These are phyloP conservation scores for Anolis sagrei DNA, from an alignment of 2,113 vertebrate species.

Conservation along the genomic window DNA sequence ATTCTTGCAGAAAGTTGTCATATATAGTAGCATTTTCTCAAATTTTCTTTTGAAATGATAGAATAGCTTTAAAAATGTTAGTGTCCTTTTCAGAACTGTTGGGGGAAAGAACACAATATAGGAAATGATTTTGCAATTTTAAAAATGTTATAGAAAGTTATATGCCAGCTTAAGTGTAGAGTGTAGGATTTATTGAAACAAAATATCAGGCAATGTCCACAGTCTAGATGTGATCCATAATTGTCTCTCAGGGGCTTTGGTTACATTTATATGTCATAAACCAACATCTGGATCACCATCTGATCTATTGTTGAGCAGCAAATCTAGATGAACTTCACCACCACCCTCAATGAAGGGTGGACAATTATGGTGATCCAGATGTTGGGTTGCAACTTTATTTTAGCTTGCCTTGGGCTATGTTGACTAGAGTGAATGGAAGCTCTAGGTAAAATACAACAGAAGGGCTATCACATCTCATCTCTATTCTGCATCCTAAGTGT, in stretches of 20 bases:
- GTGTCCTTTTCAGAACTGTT: neutral
- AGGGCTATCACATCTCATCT: too few species aligned
- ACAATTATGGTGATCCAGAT: too few species aligned
- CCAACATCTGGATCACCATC: neutral
- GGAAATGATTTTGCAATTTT: neutral
- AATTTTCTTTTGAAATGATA: too few species aligned
- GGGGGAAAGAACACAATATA: neutral
- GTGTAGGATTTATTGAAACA: neutral
- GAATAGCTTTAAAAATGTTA: too few species aligned
- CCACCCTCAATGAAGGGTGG: neutral
- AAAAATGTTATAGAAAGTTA: neutral
- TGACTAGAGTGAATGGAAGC: too few species aligned
- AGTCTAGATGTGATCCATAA: neutral
- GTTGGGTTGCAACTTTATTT: too few species aligned
- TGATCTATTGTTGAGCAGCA: neutral
- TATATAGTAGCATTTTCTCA: neutral
- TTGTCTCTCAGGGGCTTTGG: neutral
- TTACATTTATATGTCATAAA: neutral
- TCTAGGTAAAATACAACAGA: too few species aligned
- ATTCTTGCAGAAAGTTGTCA: too few species aligned
- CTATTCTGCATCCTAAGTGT: neutral
- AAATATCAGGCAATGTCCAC: neutral
- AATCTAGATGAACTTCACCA: neutral
- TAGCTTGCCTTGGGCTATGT: too few species aligned
- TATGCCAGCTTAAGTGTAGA: neutral